Percentiles rank a stretch among this genome's conserved stretches.
Evolutionary conservation across 2,113 vertebrate genomes (phyloP).

Genomic region (Anolis sagrei): DNA sequence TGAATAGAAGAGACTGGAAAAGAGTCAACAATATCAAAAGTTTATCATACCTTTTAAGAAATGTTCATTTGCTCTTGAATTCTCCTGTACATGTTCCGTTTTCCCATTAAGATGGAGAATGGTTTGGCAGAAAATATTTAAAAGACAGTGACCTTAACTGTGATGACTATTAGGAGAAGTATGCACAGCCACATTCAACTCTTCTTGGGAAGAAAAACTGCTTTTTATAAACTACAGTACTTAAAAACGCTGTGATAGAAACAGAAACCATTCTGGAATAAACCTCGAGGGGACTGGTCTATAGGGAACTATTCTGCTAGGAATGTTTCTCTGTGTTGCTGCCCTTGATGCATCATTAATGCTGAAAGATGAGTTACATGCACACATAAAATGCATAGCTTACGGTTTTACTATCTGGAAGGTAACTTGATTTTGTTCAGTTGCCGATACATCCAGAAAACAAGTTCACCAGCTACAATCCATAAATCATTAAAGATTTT

Average conservation of each 20-base stretch:
- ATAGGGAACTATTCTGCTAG: conserved; percentile 1
- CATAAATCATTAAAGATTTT: conserved; percentile 27
- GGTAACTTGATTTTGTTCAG: conserved; percentile 28
- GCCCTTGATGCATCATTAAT: conserved; percentile 39
- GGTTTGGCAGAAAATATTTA: conserved; percentile 44
- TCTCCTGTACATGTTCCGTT: conserved; percentile 41
- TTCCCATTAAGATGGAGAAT: conserved; percentile 40
- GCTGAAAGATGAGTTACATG: conserved; percentile 32
- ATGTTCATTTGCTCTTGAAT: conserved; percentile 23
- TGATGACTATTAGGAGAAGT: conserved; percentile 28
- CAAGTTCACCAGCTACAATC: conserved; percentile 18
- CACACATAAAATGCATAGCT: conserved; percentile 22
- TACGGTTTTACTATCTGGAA: conserved; percentile 34
- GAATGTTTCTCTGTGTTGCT: neutral
- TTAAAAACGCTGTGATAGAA: conserved; percentile 36
- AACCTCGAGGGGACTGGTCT: conserved; percentile 23
- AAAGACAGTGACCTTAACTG: conserved; percentile 40
- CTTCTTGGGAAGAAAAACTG: neutral
- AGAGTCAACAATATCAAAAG: conserved; percentile 19
- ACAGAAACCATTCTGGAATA: conserved; percentile 15
- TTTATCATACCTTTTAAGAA: conserved; percentile 13
- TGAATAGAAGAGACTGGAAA: conserved; percentile 28
- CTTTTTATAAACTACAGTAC: conserved; percentile 24
- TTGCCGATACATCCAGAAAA: conserved; percentile 8
- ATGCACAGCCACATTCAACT: neutral